Evolutionary conservation across 1,140 invertebrate genomes (phyloP).

Genomic region (Agraylea sexmaculata): DNA sequence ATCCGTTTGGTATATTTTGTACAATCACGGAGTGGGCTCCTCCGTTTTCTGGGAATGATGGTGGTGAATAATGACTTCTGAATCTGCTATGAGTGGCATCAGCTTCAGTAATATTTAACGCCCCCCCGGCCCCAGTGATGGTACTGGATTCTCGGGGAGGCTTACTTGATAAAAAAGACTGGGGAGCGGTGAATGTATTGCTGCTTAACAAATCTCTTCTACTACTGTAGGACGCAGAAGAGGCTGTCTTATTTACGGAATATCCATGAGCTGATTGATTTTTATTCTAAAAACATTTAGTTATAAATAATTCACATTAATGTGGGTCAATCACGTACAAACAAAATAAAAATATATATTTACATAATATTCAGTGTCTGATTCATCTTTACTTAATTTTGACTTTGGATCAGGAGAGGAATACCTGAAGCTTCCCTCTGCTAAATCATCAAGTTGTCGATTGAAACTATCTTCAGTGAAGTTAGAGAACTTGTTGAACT

Average conservation of each 20-base stretch:
- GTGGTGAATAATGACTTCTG: conserved; percentile 26
- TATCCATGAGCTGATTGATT: conserved; percentile 17
- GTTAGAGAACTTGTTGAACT: conserved; percentile 44
- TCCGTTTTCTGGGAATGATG: conserved; percentile 38
- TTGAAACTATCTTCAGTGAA: conserved; percentile 34
- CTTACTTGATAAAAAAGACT: conserved; percentile 45
- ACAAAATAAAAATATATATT: not conserved
- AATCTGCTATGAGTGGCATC: conserved; percentile 43
- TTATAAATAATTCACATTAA: not conserved
- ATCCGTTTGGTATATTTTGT: conserved; percentile 70
- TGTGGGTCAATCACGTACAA: not conserved
- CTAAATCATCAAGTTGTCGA: conserved; percentile 31
- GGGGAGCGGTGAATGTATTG: conserved; percentile 28
- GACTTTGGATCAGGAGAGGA: conserved; percentile 21
- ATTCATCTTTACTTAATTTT: conserved; percentile 8
- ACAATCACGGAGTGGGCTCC: conserved; percentile 74
- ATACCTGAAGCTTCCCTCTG: conserved; percentile 25
- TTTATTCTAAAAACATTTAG: conserved; percentile 11
- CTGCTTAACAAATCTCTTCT: conserved; percentile 35
- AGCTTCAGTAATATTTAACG: conserved; percentile 35
- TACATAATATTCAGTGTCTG: conserved; percentile 8
- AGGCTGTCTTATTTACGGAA: conserved; percentile 30
- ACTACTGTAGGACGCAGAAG: conserved; percentile 33
- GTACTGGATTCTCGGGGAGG: conserved; percentile 40
- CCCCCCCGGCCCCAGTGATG: conserved; percentile 38